Conservation (phyloP, 2,888 invertebrate species). For the Sinhomidia bicolor region DNA sequence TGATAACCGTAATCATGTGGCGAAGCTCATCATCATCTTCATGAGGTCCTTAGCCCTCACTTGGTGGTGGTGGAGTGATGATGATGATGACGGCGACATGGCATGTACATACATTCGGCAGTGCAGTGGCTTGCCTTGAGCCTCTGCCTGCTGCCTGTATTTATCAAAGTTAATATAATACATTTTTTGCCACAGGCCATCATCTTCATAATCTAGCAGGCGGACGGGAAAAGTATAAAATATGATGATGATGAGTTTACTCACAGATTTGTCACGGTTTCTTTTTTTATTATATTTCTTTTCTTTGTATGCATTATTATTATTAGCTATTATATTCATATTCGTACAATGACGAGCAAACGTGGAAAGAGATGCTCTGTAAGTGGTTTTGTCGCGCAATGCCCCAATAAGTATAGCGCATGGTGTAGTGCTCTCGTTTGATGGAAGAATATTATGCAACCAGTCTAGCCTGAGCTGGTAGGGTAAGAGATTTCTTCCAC, state of each 20-base stretch:
- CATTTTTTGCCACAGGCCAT: constrained; percentile 62
- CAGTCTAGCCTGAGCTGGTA: not conserved
- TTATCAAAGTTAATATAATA: constrained; percentile 23
- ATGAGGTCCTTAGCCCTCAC: constrained; percentile 67
- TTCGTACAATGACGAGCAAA: not conserved
- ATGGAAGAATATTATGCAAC: not conserved
- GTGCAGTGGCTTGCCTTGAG: constrained; percentile 7
- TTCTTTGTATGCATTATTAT: constrained; percentile 16
- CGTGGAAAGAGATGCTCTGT: not conserved
- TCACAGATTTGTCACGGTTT: constrained; percentile 71
- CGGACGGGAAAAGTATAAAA: constrained; percentile 23
- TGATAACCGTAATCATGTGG: constrained; percentile 70
- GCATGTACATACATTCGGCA: not conserved
- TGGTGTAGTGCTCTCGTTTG: too few species aligned
- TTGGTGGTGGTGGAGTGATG: constrained; percentile 11
- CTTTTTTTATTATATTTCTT: constrained; percentile 56
- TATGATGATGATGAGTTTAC: constrained; percentile 64
- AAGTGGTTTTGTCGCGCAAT: constrained; percentile 51
- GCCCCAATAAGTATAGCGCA: constrained; percentile 16
- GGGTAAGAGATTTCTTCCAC: constrained; percentile 33
- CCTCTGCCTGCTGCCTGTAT: constrained; percentile 41
- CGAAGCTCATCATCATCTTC: constrained; percentile 39
- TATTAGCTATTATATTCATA: constrained; percentile 48
- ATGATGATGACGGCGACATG: too few species aligned
- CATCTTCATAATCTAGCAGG: constrained; percentile 41